A percentile compares a stretch with the other conserved stretches of the same genome.
Conservation (phyloP, 2,113 vertebrate species). For the Lophius piscatorius region DNA sequence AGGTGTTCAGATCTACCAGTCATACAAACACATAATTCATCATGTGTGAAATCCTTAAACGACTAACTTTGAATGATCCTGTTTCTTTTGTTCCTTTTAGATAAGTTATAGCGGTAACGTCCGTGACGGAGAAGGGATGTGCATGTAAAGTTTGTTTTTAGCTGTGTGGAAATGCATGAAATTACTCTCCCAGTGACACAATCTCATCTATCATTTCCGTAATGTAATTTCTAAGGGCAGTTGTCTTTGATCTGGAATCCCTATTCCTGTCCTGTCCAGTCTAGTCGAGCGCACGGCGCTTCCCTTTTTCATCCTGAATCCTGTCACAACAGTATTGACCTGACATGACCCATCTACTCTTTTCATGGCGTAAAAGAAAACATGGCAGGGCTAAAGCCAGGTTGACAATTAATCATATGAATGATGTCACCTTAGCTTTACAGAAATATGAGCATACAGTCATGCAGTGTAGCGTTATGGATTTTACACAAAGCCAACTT, state of each 20-base stretch:
- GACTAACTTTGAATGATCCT: no score
- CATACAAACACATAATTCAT: slow-evolving; percentile 46
- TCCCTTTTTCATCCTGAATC: slow-evolving; percentile 52
- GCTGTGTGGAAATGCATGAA: slow-evolving; percentile 65
- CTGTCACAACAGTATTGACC: slow-evolving; percentile 69
- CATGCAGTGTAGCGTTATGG: no score
- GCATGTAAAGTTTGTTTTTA: slow-evolving; percentile 67
- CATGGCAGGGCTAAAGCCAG: slow-evolving; percentile 8
- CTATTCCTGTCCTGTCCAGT: slow-evolving; percentile 74
- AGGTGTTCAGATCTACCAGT: slow-evolving; percentile 21
- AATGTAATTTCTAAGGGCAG: slow-evolving; percentile 78
- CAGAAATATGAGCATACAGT: not conserved
- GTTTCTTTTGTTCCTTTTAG: slow-evolving; percentile 30
- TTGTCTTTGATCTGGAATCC: slow-evolving; percentile 74
- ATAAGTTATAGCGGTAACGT: slow-evolving; percentile 48
- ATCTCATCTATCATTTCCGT: slow-evolving; percentile 77
- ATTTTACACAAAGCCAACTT: not conserved
- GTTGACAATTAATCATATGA: slow-evolving; percentile 37
- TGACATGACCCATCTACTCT: slow-evolving; percentile 39
- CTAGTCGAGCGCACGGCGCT: slow-evolving; percentile 59
- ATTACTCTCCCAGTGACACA: slow-evolving; percentile 73
- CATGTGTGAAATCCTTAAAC: slow-evolving; percentile 45
- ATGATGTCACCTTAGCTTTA: slow-evolving; percentile 23
- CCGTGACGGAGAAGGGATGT: slow-evolving; percentile 36
- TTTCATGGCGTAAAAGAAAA: slow-evolving; percentile 10